Evolutionary conservation across 2,888 invertebrate species (phyloP), one percentile per base, ranked within the genome.

Genomic region (Leptinotarsa haldemani): DNA sequence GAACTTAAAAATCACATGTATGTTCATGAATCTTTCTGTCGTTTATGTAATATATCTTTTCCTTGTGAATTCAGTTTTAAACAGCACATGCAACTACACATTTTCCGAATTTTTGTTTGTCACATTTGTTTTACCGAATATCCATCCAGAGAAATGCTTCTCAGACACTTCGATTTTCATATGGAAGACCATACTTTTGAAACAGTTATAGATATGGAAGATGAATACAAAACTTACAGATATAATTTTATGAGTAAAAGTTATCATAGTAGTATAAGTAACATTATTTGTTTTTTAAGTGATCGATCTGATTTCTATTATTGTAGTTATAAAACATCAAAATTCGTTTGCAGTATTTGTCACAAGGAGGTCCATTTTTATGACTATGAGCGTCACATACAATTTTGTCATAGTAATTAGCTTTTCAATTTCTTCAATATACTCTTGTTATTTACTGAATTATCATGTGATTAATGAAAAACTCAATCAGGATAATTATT

Each of bases 201-300:
- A 18, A 80, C 79, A 65, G 81, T 84, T 48, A 61, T 84, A 4
- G 82, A 83, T 65, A 81, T 84, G 83, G 84, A 84, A 70, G 78
- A 81, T 50, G 82, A 80, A 30, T 83, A 83, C 66, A 71, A 75
- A 61, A 69, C 77, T 56, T 77, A 76, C 64, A 72, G 76, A 68
- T 77, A 75, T 67, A 78, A 75, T 69, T 80, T 81, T 69, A 47
- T 77, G 18, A 65, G 46, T 22, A 72, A 67, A n/a, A 76, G 77
- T 71, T 78, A 80, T 67, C 69, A 77, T 65, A 74, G 66, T 15
- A 81, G 79, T 67, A 82, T 83, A 72, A 80, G 77, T 47, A 80
- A 73, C 74, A 82, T 83, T 68, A 52, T 83, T n/a, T 76, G 77
- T 16, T 83, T 78, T 71, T 74, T 83, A 63, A 78, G 77, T 40